These are phyloP conservation scores for Falco punctatus DNA, from an alignment of 2,113 vertebrate genomes.

Conservation along the genomic window DNA sequence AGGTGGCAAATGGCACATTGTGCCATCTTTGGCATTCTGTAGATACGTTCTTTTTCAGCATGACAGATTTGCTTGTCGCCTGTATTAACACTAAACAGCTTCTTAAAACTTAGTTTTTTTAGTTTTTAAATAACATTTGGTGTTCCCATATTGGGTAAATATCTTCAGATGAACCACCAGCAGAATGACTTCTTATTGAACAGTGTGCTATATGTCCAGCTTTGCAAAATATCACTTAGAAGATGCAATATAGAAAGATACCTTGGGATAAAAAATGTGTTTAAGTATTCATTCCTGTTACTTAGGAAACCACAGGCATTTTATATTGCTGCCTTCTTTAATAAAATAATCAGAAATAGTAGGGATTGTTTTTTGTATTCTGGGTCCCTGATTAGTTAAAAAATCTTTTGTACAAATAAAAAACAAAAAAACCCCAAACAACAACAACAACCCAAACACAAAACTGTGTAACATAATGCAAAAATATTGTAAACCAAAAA, in stretches of 20 bases:
- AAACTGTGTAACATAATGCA: background rate
- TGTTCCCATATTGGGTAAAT: background rate
- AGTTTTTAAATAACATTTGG: background rate
- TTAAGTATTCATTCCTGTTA: background rate
- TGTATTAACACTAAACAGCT: background rate
- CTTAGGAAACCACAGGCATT: background rate
- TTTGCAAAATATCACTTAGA: slow-evolving; percentile 3
- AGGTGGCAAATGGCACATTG: background rate
- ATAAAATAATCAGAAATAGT: background rate
- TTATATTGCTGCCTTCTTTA: background rate
- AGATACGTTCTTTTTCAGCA: background rate
- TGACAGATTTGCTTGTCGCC: background rate
- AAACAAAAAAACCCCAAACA: background rate
- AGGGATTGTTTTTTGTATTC: background rate
- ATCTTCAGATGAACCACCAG: background rate
- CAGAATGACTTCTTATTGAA: background rate
- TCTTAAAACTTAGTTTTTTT: background rate
- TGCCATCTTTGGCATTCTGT: background rate
- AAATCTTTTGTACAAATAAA: background rate
- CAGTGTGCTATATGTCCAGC: background rate
- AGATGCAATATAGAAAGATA: background rate
- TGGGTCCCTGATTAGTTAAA: background rate
- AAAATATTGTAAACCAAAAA: background rate
- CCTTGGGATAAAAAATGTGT: background rate
- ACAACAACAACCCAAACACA: background rate